These are phyloP conservation scores for Burhinus bistriatus DNA, from an alignment of 2,113 vertebrate genomes.

Conservation along the genomic window DNA sequence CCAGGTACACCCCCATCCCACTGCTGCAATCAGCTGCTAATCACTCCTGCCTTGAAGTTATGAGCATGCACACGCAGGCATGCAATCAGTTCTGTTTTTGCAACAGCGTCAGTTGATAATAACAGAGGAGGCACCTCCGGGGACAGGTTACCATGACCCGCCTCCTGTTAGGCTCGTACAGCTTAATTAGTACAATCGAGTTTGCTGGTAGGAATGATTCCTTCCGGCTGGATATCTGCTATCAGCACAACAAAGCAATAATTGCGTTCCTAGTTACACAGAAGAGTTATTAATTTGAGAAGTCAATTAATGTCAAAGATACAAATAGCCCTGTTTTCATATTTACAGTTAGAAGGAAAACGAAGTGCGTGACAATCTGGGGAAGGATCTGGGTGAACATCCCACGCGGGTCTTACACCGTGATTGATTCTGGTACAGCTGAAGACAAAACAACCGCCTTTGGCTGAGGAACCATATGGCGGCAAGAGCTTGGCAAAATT, in stretches of 20 bases:
- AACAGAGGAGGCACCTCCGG: background rate
- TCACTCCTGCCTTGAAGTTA: background rate
- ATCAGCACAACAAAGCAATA: conserved; percentile 38
- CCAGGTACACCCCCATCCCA: background rate
- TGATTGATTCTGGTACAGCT: background rate
- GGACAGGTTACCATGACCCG: conserved; percentile 17
- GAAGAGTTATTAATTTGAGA: conserved; percentile 57
- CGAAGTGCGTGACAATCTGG: background rate
- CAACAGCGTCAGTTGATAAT: background rate
- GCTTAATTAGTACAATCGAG: conserved; percentile 46
- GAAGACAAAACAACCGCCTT: background rate
- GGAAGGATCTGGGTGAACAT: background rate
- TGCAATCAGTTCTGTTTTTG: background rate
- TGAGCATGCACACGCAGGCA: background rate
- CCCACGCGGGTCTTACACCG: background rate
- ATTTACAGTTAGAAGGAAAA: conserved; percentile 11
- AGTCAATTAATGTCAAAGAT: conserved; percentile 57
- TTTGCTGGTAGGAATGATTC: conserved; percentile 25
- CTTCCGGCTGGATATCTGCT: conserved; percentile 41
- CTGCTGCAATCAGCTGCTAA: background rate
- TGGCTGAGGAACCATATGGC: background rate
- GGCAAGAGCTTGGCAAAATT: background rate
- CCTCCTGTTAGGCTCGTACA: conserved; percentile 1
- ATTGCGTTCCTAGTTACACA: conserved; percentile 32
- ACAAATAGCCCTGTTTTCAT: conserved; percentile 40